Percentiles rank a stretch among this genome's conserved stretches.
Conservation (phyloP, 1,140 invertebrate genomes). For the Whitmania pigra region DNA sequence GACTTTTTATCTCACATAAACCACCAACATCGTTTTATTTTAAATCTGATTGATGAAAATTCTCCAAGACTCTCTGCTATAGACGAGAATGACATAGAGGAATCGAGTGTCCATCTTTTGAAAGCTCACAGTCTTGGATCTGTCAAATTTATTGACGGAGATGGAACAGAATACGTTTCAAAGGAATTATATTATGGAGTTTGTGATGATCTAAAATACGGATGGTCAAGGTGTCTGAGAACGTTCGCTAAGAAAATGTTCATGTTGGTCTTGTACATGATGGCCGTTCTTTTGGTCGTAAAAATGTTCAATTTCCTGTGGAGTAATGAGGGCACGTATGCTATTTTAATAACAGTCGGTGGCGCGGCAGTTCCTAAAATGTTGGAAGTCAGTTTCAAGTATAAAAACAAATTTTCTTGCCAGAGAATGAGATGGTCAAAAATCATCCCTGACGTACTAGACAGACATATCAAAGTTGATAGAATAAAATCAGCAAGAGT, state of each 20-base stretch:
- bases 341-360: too few species aligned
- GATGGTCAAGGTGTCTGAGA: slow-evolving; percentile 17
- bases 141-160: slow-evolving; percentile 26
- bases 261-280: too few species aligned
- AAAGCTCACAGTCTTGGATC: slow-evolving; percentile 24
- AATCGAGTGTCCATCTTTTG: slow-evolving; percentile 19
- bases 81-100: slow-evolving; percentile 16
- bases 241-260: neutral
- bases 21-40: slow-evolving; percentile 19
- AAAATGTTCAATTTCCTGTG: too few species aligned
- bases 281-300: too few species aligned
- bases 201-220: slow-evolving; percentile 22
- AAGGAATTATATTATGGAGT: slow-evolving; percentile 26
- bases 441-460: slow-evolving; percentile 23
- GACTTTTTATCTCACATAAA: slow-evolving; percentile 21
- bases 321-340: too few species aligned
- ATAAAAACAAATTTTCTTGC: neutral
- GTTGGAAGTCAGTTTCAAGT: neutral
- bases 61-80: slow-evolving; percentile 24
- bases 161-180: slow-evolving; percentile 25
- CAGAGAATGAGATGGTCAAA: slow-evolving; percentile 19
- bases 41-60: slow-evolving; percentile 25
- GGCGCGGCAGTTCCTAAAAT: too few species aligned
- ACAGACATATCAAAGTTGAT: slow-evolving; percentile 24
- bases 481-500: slow-evolving; percentile 10